A percentile compares a stretch with the other conserved stretches of the same genome.
Evolutionary conservation across 2,113 vertebrate species (phyloP).

Genomic region (Bubo blakistoni): DNA sequence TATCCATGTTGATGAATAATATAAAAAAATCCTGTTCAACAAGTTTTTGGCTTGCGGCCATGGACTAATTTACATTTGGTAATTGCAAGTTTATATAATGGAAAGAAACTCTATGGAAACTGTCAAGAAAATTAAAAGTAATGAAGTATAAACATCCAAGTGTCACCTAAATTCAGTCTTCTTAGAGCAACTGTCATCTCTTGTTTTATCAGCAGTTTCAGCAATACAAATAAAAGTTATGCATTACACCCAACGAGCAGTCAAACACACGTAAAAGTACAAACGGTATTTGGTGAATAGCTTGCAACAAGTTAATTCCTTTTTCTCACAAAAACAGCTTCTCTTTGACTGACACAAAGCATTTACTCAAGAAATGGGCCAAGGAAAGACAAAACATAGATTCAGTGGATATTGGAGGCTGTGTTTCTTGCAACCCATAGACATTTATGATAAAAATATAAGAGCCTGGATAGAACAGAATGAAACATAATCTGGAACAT

Average conservation of each 20-base stretch:
- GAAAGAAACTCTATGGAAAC: slow-evolving; percentile 11
- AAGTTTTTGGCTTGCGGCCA: background rate
- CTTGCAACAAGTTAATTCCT: background rate
- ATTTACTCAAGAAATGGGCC: background rate
- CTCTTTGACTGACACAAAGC: background rate
- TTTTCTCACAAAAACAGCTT: background rate
- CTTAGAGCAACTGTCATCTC: slow-evolving; percentile 5
- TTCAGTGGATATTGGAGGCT: background rate
- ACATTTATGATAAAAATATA: background rate
- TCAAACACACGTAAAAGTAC: background rate
- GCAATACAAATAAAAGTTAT: background rate
- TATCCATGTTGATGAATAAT: background rate
- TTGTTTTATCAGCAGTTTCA: background rate
- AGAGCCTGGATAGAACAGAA: background rate
- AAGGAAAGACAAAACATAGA: background rate
- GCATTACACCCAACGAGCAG: background rate
- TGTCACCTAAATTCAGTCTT: slow-evolving; percentile 1
- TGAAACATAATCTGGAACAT: background rate
- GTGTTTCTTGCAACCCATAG: background rate
- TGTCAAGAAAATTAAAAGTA: slow-evolving; percentile 41
- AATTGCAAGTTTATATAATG: background rate
- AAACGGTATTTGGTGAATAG: background rate
- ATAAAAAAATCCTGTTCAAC: background rate
- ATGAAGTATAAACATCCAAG: background rate
- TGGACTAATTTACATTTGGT: background rate